Conservation (phyloP, 35 echinoderm and acorn worm genomes). For the Apostichopus parvimensis region DNA sequence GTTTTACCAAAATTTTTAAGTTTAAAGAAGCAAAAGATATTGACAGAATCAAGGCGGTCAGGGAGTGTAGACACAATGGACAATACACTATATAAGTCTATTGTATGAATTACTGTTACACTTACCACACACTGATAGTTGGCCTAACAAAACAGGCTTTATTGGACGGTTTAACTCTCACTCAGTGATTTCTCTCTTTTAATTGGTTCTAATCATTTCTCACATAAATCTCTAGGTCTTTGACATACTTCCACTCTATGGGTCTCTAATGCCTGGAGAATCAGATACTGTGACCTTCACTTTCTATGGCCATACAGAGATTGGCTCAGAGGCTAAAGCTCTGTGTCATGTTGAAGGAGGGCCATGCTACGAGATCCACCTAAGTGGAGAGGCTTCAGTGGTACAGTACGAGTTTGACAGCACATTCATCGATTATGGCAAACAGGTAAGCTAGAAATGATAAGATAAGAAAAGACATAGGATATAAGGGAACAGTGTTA, state of each 20-base stretch:
- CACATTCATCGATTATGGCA: constrained; percentile 93
- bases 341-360: constrained; percentile 95
- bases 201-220: not conserved
- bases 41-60: too few species aligned
- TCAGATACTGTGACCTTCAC: constrained; percentile 98
- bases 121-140: too few species aligned
- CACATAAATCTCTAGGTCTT: constrained; percentile 64
- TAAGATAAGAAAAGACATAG: too few species aligned
- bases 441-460: constrained; percentile 56
- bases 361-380: constrained; percentile 89
- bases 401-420: constrained; percentile 96
- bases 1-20: too few species aligned
- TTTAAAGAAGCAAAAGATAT: too few species aligned
- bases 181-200: not conserved
- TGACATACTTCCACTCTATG: constrained; percentile 96
- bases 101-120: too few species aligned
- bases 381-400: constrained; percentile 89
- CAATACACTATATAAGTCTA: too few species aligned
- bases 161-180: too few species aligned
- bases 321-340: constrained; percentile 90
- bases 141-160: too few species aligned
- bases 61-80: too few species aligned
- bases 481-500: too few species aligned
- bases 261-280: constrained; percentile 88
- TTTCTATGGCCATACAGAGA: constrained; percentile 99